Base-by-base conservation (phyloP, 2,113 vertebrate genomes). In the Anthoscopus minutus region DNA sequence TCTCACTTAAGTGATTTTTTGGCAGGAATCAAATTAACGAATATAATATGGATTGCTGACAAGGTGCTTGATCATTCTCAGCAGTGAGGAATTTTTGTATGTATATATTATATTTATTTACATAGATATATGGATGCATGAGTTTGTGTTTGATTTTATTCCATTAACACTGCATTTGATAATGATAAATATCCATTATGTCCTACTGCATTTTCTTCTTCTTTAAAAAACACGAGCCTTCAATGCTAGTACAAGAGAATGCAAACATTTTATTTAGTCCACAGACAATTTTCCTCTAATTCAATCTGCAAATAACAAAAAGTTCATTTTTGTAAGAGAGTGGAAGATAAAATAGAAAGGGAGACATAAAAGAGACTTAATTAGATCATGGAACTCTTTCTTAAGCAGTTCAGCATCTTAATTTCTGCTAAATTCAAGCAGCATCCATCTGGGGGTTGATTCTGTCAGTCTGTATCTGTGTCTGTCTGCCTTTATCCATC, bases 1-100 rank as follows among this genome's bases (percentile, higher is more conserved):
- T 98, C 96, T 97, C 97, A 98, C 97, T 96, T 97, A 98, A 98
- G 97, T 98, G 97, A 97, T 97, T 98, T 98, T 97, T 97, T 97
- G 97, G 96, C 97, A 98, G 96, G 96, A 98, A 97, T 98, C 95
- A 97, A 98, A 98, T 98, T 98, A 98, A 98, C 89, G 10, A 96
- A 94, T 42, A 97, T 96, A 95, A 97, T 95, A 94, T 86, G 94
- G 96, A 94, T 96, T 95, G 96, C 96, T 97, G 98, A 97, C 96
- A 97, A 98, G 97, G 96, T 97, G 92, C 96, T 98, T 96, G 95
- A 97, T 98, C 97, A 98, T 84, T 93, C 93, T 96, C 88, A 78
- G 96, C 93, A 80, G 94, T 83, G 87, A 86, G 93, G 90, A 82
- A 22, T 40, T 94, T 96, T 95, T 96, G 86, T 3, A 79, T 77